Evolutionary conservation across 2,888 invertebrate genomes (phyloP), one percentile per base, ranked within the genome.

Genomic region (Seira musarum): DNA sequence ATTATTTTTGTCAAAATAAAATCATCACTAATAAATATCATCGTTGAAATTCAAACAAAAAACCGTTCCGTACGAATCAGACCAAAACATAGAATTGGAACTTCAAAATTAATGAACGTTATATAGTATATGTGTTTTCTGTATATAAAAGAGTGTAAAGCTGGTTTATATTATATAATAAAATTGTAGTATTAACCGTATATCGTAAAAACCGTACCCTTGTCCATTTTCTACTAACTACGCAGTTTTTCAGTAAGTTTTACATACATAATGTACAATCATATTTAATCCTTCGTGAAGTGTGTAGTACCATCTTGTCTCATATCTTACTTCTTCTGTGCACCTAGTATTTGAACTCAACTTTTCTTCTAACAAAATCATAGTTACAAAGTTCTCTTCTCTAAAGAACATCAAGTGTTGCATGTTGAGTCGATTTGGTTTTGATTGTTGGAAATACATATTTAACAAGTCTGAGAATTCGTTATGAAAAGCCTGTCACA

Each of bases 171-270:
- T 30, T 30, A 30, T n/a, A 13, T 53, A 74, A 57, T 64, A 24
- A 60, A 66, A 71, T 61, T 71, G 57, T 35, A 66, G 67, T 80
- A 75, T 71, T 74, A 30, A 80, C 73, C 74, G 80, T 80, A 70
- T 80, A 74, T 74, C 80, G 80, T 80, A 74, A 80, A 80, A 80
- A 80, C 73, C 74, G 73, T 75, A 80, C 80, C 80, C 80, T 75
- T 80, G 80, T 80, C 80, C 80, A 80, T 65, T 80, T 70, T 69
- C 13, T 73, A 66, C 25, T 69, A 75, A 40, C 75, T 75, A 80
- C 67, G 49, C 22, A 80, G 71, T 60, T 71, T 70, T 25, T 21
- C 53, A 46, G 53, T 63, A 75, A 75, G 67, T 71, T 73, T 66
- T 75, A 70, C 70, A 71, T 80, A 80, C 80, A 80, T 75, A 80